phyloP scores from a whole-genome alignment of 92 coral and sea anemone species.

The Phenganax subtilis region DNA sequence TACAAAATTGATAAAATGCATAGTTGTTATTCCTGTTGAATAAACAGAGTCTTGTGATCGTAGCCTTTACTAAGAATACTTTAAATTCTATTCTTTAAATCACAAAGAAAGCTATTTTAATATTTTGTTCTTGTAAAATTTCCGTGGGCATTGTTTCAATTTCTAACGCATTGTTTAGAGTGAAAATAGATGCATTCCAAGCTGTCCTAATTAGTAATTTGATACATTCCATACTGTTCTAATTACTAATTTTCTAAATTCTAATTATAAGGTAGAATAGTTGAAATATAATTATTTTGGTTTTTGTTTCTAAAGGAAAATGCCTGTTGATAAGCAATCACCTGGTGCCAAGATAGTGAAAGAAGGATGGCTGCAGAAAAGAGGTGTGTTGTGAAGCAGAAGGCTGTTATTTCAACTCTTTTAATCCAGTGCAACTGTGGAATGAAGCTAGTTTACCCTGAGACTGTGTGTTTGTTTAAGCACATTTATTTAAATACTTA shows the following conservation, averaged over 20 bases:
- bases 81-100: too few relatives aligned
- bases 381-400: constrained; percentile 46
- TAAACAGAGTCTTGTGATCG: neutral
- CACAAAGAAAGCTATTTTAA: too few relatives aligned
- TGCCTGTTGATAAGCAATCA: constrained; percentile 35
- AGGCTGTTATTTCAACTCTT: neutral
- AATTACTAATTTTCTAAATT: neutral
- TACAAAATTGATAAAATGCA: neutral
- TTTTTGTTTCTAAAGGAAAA: neutral
- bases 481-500: constrained; percentile 13
- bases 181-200: neutral
- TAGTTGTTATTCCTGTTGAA: neutral
- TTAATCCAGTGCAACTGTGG: neutral
- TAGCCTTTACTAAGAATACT: neutral
- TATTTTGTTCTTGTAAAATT: too few relatives aligned
- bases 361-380: constrained; percentile 74
- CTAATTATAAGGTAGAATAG: too few relatives aligned
- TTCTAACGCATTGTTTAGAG: too few relatives aligned
- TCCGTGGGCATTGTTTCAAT: too few relatives aligned
- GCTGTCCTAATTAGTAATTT: neutral
- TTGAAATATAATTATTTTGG: neutral
- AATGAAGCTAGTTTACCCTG: too few relatives aligned
- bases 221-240: neutral
- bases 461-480: neutral
- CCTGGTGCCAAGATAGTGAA: constrained; percentile 64